Evolutionary conservation across 2,113 vertebrate genomes (phyloP).

Genomic region (Beaufortia kweichowensis): DNA sequence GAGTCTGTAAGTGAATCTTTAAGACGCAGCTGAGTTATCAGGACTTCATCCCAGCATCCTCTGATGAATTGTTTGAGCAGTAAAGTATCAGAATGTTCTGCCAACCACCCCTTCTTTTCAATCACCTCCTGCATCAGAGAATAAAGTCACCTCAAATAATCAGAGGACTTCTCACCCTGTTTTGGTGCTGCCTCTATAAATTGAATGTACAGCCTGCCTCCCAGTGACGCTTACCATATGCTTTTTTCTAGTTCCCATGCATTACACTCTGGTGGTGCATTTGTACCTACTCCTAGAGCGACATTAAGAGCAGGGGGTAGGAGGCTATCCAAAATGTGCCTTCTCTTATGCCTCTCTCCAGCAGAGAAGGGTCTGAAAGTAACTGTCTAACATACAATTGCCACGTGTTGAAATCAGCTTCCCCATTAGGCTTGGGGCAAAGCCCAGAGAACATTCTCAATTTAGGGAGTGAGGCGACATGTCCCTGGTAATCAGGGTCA

Average conservation of each 20-base stretch:
- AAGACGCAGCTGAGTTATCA: background rate
- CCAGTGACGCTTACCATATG: conserved; percentile 49
- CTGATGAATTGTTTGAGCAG: conserved; percentile 33
- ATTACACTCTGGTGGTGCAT: conserved; percentile 20
- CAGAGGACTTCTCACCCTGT: conserved; percentile 36
- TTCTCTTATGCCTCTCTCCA: conserved; percentile 4
- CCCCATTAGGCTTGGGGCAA: background rate
- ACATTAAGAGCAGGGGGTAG: conserved; percentile 20
- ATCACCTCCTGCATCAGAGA: conserved; percentile 36
- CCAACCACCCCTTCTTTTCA: conserved; percentile 25
- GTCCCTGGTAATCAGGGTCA: background rate
- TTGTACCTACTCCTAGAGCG: background rate
- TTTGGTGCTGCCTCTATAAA: conserved; percentile 44
- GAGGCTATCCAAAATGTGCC: too few relatives aligned
- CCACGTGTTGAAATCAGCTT: background rate
- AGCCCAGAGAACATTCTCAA: conserved; percentile 9
- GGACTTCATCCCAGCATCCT: conserved; percentile 19
- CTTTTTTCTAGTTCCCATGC: conserved; percentile 37
- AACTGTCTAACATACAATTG: background rate
- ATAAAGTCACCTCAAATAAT: conserved; percentile 38
- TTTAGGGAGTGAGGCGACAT: background rate
- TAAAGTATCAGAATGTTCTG: background rate
- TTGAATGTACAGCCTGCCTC: conserved; percentile 46
- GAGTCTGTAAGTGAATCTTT: background rate
- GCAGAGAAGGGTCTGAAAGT: background rate